Evolutionary conservation across 2,888 invertebrate genomes (phyloP).

Genomic region (Habrosyne pyritoides): DNA sequence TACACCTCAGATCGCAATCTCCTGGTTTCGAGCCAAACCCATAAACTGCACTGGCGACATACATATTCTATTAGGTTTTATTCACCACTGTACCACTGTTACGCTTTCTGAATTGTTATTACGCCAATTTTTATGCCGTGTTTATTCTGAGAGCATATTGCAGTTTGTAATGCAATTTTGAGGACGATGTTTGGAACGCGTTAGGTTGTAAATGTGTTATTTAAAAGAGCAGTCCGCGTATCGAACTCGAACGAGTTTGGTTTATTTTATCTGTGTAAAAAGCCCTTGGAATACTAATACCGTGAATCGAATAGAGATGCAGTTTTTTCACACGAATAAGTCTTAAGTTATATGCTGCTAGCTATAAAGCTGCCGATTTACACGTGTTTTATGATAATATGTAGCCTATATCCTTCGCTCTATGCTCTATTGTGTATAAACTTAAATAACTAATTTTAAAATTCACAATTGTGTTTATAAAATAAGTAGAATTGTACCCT

Average conservation of each 20-base stretch:
- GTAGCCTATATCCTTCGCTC: too few species aligned
- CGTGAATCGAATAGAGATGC: too few species aligned
- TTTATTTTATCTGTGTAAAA: not conserved
- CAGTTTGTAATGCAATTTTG: not conserved
- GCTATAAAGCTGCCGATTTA: too few species aligned
- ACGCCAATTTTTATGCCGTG: conserved; percentile 4
- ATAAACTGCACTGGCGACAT: conserved; percentile 2
- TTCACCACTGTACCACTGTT: conserved; percentile 2
- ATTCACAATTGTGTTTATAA: too few species aligned
- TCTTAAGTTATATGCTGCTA: too few species aligned
- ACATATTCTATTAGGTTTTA: conserved; percentile 10
- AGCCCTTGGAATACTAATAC: too few species aligned
- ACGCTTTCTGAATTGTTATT: conserved; percentile 5
- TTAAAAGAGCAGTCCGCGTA: not conserved
- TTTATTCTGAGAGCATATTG: not conserved
- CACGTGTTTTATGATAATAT: too few species aligned
- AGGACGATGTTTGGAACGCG: not conserved
- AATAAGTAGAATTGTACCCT: too few species aligned
- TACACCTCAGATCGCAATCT: conserved; percentile 3
- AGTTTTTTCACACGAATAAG: too few species aligned
- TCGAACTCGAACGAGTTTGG: not conserved
- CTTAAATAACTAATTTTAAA: too few species aligned
- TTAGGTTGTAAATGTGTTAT: not conserved
- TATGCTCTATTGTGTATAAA: too few species aligned
- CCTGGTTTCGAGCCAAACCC: not conserved